phyloP scores from a whole-genome alignment of 1,140 invertebrate species.

The Globodera ellingtonae region DNA sequence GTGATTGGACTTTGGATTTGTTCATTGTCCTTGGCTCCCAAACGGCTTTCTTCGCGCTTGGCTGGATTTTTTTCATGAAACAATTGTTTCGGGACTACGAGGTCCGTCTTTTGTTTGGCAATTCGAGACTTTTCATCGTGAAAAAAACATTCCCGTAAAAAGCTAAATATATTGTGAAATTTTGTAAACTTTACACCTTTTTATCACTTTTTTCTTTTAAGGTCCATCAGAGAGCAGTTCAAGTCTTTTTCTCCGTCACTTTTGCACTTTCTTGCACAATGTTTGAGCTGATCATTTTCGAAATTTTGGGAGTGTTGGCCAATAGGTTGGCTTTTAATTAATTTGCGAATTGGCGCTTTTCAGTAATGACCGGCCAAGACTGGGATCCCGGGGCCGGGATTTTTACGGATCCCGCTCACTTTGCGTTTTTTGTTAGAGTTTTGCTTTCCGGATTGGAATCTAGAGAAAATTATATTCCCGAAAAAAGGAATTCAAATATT shows the following conservation, averaged over 20 bases:
- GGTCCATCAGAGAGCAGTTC: slow-evolving; percentile 63
- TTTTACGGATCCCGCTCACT: too few relatives aligned
- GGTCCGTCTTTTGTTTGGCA: slow-evolving; percentile 62
- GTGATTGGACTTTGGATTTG: slow-evolving; percentile 30
- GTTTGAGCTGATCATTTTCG: slow-evolving; percentile 99
- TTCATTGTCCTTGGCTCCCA: slow-evolving; percentile 66
- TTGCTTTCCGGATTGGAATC: background rate
- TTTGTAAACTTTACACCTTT: background rate
- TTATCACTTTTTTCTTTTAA: background rate
- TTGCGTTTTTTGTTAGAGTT: background rate
- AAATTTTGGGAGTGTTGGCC: slow-evolving; percentile 91
- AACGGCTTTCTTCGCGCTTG: slow-evolving; percentile 90
- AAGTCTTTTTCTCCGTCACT: slow-evolving; percentile 93
- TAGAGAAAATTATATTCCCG: too few relatives aligned
- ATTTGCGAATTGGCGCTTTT: too few relatives aligned
- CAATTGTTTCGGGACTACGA: slow-evolving; percentile 97
- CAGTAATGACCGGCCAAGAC: too few relatives aligned
- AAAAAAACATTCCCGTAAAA: background rate
- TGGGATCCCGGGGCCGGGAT: too few relatives aligned
- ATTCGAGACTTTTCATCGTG: background rate
- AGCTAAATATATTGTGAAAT: background rate
- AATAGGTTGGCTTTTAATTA: slow-evolving; percentile 70
- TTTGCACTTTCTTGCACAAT: slow-evolving; percentile 97
- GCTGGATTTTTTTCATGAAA: slow-evolving; percentile 98
- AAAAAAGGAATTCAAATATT: background rate